Evolutionary conservation across 2,113 vertebrate species (phyloP).

Genomic region (Stercorarius parasiticus): DNA sequence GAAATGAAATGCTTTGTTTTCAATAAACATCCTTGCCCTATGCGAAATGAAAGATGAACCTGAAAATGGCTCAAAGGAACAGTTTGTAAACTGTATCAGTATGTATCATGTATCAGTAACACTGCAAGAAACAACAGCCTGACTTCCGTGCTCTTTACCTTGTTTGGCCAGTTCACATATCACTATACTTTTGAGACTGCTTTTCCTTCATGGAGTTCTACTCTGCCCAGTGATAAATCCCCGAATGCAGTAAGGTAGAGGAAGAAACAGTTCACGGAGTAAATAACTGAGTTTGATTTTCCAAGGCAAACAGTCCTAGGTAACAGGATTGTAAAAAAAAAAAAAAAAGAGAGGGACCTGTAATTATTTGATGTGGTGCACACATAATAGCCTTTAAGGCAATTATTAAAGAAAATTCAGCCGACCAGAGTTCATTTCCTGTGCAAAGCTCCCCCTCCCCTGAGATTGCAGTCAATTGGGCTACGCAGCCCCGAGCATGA

Average conservation of each 20-base stretch:
- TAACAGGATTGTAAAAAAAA: neutral
- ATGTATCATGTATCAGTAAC: neutral
- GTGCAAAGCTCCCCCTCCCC: neutral
- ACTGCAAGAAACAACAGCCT: neutral
- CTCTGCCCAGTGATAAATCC: neutral
- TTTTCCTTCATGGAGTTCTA: neutral
- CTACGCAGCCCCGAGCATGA: neutral
- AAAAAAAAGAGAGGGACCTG: neutral
- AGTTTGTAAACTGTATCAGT: no score
- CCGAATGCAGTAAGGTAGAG: neutral
- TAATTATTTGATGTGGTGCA: neutral
- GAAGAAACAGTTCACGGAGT: neutral
- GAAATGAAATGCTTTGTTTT: neutral
- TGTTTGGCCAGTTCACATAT: neutral
- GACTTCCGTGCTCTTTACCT: neutral
- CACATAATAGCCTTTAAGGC: neutral
- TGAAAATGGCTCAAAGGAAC: neutral
- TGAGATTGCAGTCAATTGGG: neutral
- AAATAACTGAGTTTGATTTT: neutral
- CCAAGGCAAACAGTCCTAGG: neutral
- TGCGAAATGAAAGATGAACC: neutral
- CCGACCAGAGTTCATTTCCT: neutral
- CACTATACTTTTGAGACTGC: neutral
- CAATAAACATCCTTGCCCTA: neutral
- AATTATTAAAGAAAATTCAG: conserved; percentile 30